Percentiles rank a stretch among this genome's conserved stretches.
phyloP scores from a whole-genome alignment of 2,797 vertebrate genomes.

The Kryptolebias ocellatus region DNA sequence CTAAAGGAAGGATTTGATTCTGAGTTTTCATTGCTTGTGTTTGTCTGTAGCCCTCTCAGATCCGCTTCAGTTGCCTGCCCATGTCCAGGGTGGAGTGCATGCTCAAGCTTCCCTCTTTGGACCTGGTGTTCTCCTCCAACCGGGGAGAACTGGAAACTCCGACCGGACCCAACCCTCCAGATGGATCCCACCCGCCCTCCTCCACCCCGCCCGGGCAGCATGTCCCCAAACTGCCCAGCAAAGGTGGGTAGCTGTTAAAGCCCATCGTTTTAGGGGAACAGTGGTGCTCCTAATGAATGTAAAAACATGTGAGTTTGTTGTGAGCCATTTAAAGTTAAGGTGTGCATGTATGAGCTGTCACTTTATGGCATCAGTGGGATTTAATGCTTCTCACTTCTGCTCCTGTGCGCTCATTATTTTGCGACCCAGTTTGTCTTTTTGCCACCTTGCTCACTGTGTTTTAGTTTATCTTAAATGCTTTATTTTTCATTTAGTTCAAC shows the following conservation, averaged over 20 bases:
- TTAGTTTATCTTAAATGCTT: background rate
- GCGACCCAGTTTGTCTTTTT: conserved; percentile 26
- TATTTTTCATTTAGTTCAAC: background rate
- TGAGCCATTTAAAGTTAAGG: conserved; percentile 15
- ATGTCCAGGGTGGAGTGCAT: conserved; percentile 98
- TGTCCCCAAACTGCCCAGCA: conserved; percentile 83
- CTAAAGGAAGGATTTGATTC: too few relatives aligned
- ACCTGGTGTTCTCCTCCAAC: conserved; percentile 98
- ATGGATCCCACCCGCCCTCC: conserved; percentile 72
- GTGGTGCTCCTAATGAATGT: background rate
- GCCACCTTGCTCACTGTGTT: background rate
- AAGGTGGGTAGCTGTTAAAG: conserved; percentile 80
- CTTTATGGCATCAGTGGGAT: conserved; percentile 6
- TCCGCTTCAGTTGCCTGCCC: conserved; percentile 97
- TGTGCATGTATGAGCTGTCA: conserved; percentile 16
- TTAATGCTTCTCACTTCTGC: conserved; percentile 33
- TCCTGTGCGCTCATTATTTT: conserved; percentile 36
- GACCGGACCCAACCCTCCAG: conserved; percentile 79
- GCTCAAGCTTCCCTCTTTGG: conserved; percentile 96
- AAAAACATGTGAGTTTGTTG: background rate
- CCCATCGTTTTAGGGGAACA: background rate
- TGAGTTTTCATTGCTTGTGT: background rate
- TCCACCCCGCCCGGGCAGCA: conserved; percentile 81
- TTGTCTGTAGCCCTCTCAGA: conserved; percentile 92
- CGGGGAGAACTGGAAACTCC: conserved; percentile 92